phyloP scores from a whole-genome alignment of 2,888 invertebrate genomes.

The Macropis europaea region DNA sequence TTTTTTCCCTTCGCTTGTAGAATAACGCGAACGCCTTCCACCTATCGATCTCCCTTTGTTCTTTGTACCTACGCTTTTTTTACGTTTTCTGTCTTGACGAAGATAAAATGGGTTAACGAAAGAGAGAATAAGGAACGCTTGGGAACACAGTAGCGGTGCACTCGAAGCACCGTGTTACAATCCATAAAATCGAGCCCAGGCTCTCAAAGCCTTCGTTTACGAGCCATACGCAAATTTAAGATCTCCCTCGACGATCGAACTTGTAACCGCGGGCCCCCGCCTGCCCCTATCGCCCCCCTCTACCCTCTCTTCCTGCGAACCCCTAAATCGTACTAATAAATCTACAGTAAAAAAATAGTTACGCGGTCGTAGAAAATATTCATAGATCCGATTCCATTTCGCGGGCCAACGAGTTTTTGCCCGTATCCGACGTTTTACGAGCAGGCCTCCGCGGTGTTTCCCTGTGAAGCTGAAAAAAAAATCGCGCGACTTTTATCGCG shows the following conservation, averaged over 20 bases:
- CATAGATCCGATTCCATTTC: constrained; percentile 27
- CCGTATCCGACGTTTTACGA: background rate
- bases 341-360: constrained; percentile 28
- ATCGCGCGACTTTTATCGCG: constrained; percentile 5
- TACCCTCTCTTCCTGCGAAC: no score
- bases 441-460: background rate
- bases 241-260: constrained; percentile 28
- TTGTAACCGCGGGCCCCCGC: constrained; percentile 20
- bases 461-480: background rate
- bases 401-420: constrained; percentile 1
- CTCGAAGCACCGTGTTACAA: constrained; percentile 42
- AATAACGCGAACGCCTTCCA: background rate
- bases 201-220: constrained; percentile 37
- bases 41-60: constrained; percentile 35
- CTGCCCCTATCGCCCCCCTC: no score
- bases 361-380: constrained; percentile 25
- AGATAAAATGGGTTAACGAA: constrained; percentile 26
- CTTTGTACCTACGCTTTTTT: background rate
- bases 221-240: constrained; percentile 56
- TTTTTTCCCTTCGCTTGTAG: background rate
- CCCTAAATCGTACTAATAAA: constrained; percentile 43
- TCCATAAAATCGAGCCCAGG: constrained; percentile 48
- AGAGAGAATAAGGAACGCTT: constrained; percentile 16
- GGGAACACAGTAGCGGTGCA: constrained; percentile 1
- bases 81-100: constrained; percentile 23